phyloP scores from a whole-genome alignment of 2,113 vertebrate genomes.

The Ifrita kowaldi region DNA sequence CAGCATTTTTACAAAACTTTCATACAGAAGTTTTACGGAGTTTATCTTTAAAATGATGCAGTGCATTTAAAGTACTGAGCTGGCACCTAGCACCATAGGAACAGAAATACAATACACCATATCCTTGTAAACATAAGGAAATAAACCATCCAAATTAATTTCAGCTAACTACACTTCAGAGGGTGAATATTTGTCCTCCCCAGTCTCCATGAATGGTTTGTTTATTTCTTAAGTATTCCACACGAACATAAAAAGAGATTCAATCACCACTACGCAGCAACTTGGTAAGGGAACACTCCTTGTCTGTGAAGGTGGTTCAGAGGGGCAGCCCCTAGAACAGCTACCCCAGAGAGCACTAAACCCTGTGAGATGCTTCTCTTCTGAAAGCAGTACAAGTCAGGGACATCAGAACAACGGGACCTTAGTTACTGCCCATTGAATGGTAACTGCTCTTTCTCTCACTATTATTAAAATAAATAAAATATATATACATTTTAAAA shows the following conservation, averaged over 20 bases:
- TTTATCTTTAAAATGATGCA: background rate
- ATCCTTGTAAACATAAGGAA: background rate
- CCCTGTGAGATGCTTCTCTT: background rate
- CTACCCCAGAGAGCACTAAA: background rate
- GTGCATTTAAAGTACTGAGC: background rate
- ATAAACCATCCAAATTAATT: background rate
- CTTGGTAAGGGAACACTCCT: fast-evolving
- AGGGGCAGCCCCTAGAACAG: background rate
- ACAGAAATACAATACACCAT: background rate
- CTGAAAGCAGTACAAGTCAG: background rate
- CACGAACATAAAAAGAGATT: background rate
- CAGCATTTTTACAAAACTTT: background rate
- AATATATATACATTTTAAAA: background rate
- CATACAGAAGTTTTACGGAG: background rate
- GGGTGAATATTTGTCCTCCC: background rate
- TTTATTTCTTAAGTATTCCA: background rate
- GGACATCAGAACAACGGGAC: background rate
- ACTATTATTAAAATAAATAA: background rate
- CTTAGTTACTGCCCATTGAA: background rate
- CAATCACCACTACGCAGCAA: fast-evolving
- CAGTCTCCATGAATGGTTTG: background rate
- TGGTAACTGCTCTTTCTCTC: background rate
- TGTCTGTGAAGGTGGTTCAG: background rate
- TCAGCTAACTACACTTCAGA: background rate
- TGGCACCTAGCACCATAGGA: background rate